phyloP scores from a whole-genome alignment of 2,113 vertebrate genomes.

The Cyanoramphus novaezelandiae region DNA sequence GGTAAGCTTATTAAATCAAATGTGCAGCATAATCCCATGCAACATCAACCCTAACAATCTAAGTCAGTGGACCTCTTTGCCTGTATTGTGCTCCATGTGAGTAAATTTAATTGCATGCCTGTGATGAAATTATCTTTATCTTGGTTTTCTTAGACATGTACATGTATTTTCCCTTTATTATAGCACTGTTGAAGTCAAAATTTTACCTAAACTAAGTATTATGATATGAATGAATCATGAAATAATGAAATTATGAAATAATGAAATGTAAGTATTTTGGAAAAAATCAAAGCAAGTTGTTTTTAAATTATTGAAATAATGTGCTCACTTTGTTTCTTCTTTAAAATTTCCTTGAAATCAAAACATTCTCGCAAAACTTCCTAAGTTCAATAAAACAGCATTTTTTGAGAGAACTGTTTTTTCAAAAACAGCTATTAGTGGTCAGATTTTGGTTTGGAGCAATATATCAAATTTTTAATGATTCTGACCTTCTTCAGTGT shows the following conservation, averaged over 20 bases:
- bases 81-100: not conserved
- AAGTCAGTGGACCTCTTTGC: not conserved
- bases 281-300: not conserved
- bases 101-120: not conserved
- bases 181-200: not conserved
- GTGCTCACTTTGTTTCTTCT: not conserved
- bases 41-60: not conserved
- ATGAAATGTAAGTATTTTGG: not conserved
- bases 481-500: not conserved
- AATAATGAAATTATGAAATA: not conserved
- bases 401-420: constrained; percentile 10
- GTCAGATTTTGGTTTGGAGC: constrained; percentile 24
- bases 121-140: not conserved
- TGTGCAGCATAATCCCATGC: not conserved
- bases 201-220: not conserved
- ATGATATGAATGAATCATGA: not conserved
- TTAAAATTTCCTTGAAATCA: constrained; percentile 48
- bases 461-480: not conserved
- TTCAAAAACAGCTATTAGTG: constrained; percentile 35
- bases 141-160: not conserved
- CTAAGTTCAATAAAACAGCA: not conserved
- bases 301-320: not conserved
- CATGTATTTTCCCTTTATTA: not conserved
- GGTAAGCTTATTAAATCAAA: not conserved
- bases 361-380: not conserved